Conservation (phyloP, 92 coral and sea anemone species). For the Nematostella vectensis region DNA sequence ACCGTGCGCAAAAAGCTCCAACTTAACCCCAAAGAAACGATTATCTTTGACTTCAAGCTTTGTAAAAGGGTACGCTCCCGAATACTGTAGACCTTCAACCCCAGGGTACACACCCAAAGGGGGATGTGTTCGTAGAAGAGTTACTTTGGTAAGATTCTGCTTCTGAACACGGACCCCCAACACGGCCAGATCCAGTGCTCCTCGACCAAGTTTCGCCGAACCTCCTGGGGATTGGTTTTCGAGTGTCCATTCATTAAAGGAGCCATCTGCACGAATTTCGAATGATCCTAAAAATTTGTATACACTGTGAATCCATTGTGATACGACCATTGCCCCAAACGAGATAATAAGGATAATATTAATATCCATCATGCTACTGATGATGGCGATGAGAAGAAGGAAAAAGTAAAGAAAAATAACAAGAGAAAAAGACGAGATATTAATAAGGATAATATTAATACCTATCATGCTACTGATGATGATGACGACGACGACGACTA, state of each 20-base stretch:
- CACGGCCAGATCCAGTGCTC: slow-evolving; percentile 65
- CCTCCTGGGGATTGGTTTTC: slow-evolving; percentile 94
- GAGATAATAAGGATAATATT: too few species aligned
- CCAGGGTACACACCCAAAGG: slow-evolving; percentile 64
- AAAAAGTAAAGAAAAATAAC: background rate
- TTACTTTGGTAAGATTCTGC: slow-evolving; percentile 31
- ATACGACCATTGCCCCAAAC: too few species aligned
- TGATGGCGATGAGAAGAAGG: background rate
- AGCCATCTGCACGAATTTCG: slow-evolving; percentile 76
- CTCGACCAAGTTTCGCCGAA: slow-evolving; percentile 74
- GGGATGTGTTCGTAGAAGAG: slow-evolving; percentile 77
- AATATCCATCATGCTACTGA: background rate
- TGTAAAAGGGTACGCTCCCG: slow-evolving; percentile 73
- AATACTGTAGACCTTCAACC: slow-evolving; percentile 58
- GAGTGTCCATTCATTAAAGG: slow-evolving; percentile 76
- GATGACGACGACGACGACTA: too few species aligned
- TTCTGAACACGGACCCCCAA: slow-evolving; percentile 58
- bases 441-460: too few species aligned
- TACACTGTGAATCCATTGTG: too few species aligned
- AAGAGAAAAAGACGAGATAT: background rate
- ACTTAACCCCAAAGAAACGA: slow-evolving; percentile 51
- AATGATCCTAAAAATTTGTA: slow-evolving; percentile 49
- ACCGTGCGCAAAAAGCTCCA: slow-evolving; percentile 66
- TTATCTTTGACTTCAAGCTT: slow-evolving; percentile 48
- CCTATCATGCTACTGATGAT: too few species aligned